A percentile compares a stretch with the other conserved stretches of the same genome.
phyloP scores from a whole-genome alignment of 2,888 invertebrate genomes.

The Therioaphis trifolii region DNA sequence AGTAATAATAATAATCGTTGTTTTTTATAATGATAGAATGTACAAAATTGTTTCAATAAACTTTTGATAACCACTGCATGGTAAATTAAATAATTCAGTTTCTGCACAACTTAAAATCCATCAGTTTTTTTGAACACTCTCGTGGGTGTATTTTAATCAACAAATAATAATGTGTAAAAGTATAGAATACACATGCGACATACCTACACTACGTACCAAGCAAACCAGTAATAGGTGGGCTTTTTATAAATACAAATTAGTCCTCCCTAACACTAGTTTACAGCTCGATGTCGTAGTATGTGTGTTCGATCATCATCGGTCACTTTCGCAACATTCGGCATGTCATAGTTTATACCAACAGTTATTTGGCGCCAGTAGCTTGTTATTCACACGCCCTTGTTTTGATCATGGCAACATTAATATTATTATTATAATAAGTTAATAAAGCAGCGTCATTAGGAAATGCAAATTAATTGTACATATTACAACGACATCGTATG shows the following conservation, averaged over 20 bases:
- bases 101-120: too few relatives aligned
- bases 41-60: too few relatives aligned
- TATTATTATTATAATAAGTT: neutral
- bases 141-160: too few relatives aligned
- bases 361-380: conserved; percentile 40
- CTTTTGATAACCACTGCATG: too few relatives aligned
- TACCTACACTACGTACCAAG: too few relatives aligned
- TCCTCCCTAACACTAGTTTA: neutral
- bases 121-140: too few relatives aligned
- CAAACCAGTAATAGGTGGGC: neutral
- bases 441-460: neutral
- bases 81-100: too few relatives aligned
- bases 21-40: too few relatives aligned
- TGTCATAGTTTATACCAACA: neutral
- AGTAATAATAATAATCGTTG: too few relatives aligned
- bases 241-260: neutral
- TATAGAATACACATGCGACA: too few relatives aligned
- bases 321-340: neutral
- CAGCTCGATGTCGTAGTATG: neutral
- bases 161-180: too few relatives aligned
- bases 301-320: neutral
- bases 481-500: neutral
- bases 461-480: conserved; percentile 22
- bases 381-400: conserved; percentile 24
- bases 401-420: conserved; percentile 14